Conservation (phyloP, 2,888 invertebrate species). For the Cloeon dipterum region DNA sequence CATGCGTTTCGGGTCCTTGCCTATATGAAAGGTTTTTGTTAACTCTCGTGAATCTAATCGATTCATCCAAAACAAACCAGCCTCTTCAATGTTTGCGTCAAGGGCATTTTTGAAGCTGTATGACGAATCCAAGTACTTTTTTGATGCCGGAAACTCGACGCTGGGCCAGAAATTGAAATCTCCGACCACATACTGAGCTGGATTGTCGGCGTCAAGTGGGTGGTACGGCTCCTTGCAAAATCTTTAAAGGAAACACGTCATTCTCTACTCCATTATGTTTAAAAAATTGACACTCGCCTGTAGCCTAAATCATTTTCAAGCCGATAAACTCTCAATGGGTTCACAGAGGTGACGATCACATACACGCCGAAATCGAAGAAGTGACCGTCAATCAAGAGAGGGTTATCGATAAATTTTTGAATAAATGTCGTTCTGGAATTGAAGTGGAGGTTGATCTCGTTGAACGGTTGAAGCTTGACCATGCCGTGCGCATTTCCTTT, state of each 20-base stretch:
- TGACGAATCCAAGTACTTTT: conserved; percentile 41
- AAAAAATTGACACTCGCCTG: conserved; percentile 26
- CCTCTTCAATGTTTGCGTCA: conserved; percentile 42
- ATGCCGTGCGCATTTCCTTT: conserved; percentile 84
- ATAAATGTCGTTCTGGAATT: conserved; percentile 52
- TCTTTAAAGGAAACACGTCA: conserved; percentile 20
- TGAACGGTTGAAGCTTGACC: conserved; percentile 46
- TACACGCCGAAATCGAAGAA: conserved; percentile 97
- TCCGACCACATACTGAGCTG: conserved; percentile 82
- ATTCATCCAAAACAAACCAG: conserved; percentile 8
- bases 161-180: conserved; percentile 87
- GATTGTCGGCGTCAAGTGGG: conserved; percentile 57
- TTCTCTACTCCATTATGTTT: not conserved
- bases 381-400: conserved; percentile 72
- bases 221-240: conserved; percentile 77
- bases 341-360: conserved; percentile 68
- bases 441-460: conserved; percentile 51
- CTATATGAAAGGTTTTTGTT: conserved; percentile 15
- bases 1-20: conserved; percentile 43
- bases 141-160: conserved; percentile 70
- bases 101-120: conserved; percentile 73
- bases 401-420: conserved; percentile 74
- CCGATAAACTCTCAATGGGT: conserved; percentile 73
- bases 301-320: conserved; percentile 76
- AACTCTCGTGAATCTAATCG: not conserved